A percentile compares a stretch with the other conserved stretches of the same genome.
Conservation (phyloP, 2,113 vertebrate species). For the Takifugu flavidus region DNA sequence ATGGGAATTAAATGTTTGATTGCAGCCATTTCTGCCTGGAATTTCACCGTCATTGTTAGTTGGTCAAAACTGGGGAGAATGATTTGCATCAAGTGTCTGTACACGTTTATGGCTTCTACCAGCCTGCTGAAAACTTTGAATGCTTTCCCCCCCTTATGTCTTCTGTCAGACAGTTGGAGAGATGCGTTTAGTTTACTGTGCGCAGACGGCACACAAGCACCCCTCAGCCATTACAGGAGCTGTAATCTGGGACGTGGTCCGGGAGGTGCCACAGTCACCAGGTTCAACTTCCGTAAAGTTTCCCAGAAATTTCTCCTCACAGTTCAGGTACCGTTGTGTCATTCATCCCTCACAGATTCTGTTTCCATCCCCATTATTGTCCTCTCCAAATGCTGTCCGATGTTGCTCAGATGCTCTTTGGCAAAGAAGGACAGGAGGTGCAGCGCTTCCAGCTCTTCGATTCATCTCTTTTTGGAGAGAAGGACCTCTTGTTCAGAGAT, state of each 20-base stretch:
- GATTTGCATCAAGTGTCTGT: neutral
- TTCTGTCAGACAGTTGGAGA: slow-evolving; percentile 68
- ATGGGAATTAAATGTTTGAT: neutral
- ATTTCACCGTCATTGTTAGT: too few relatives aligned
- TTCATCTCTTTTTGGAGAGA: slow-evolving; percentile 74
- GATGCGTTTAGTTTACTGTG: slow-evolving; percentile 80
- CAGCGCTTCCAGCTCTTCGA: slow-evolving; percentile 81
- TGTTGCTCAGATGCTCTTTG: slow-evolving; percentile 76
- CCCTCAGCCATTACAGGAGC: slow-evolving; percentile 71
- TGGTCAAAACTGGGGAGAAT: too few relatives aligned
- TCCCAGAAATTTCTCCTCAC: slow-evolving; percentile 79
- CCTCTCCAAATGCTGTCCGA: neutral
- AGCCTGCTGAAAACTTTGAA: neutral
- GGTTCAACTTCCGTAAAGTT: slow-evolving; percentile 77
- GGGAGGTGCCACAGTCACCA: slow-evolving; percentile 76
- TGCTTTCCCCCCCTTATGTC: neutral
- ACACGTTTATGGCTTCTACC: neutral
- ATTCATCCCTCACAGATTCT: neutral
- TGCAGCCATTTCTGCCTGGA: neutral
- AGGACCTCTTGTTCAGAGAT: slow-evolving; percentile 84
- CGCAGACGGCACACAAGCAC: slow-evolving; percentile 78
- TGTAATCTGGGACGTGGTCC: slow-evolving; percentile 86
- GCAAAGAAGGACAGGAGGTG: slow-evolving; percentile 73
- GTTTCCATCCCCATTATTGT: neutral
- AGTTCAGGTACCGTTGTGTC: slow-evolving; percentile 69